These are phyloP conservation scores for Macrotis lagotis DNA, from an alignment of 2,113 vertebrate species.

Conservation along the genomic window DNA sequence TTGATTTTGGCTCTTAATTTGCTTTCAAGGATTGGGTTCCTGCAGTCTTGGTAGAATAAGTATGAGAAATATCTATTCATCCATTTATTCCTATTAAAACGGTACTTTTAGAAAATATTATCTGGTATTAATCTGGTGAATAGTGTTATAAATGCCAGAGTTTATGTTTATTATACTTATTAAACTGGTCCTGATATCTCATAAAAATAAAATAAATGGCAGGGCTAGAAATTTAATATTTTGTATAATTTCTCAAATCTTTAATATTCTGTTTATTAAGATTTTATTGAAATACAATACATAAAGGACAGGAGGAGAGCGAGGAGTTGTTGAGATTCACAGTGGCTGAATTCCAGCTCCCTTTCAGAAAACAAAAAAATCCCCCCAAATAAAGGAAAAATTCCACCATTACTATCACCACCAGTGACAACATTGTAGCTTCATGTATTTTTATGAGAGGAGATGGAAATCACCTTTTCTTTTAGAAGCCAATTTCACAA, in stretches of 20 bases:
- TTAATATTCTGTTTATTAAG: slow-evolving; percentile 81
- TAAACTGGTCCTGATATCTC: slow-evolving; percentile 81
- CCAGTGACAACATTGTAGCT: background rate
- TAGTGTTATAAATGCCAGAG: slow-evolving; percentile 82
- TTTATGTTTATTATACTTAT: slow-evolving; percentile 86
- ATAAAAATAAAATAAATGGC: slow-evolving; percentile 81
- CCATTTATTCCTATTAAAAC: slow-evolving; percentile 83
- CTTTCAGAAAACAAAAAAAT: slow-evolving; percentile 38
- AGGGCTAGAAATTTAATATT: slow-evolving; percentile 78
- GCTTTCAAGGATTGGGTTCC: slow-evolving; percentile 83
- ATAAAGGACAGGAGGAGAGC: slow-evolving; percentile 68
- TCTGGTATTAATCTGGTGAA: slow-evolving; percentile 82
- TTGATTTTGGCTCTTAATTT: slow-evolving; percentile 83
- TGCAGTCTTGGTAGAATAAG: slow-evolving; percentile 74
- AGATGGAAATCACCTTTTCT: background rate
- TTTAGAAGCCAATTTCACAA: slow-evolving; percentile 15
- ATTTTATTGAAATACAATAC: slow-evolving; percentile 81
- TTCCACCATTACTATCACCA: background rate
- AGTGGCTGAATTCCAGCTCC: slow-evolving; percentile 18
- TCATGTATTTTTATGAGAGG: slow-evolving; percentile 1
- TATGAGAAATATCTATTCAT: slow-evolving; percentile 81
- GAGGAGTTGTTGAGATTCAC: slow-evolving; percentile 12
- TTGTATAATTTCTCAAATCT: slow-evolving; percentile 81
- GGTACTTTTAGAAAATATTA: slow-evolving; percentile 82
- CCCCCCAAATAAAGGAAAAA: no score